phyloP scores from a whole-genome alignment of 2,113 vertebrate species.

The Lepus europaeus region DNA sequence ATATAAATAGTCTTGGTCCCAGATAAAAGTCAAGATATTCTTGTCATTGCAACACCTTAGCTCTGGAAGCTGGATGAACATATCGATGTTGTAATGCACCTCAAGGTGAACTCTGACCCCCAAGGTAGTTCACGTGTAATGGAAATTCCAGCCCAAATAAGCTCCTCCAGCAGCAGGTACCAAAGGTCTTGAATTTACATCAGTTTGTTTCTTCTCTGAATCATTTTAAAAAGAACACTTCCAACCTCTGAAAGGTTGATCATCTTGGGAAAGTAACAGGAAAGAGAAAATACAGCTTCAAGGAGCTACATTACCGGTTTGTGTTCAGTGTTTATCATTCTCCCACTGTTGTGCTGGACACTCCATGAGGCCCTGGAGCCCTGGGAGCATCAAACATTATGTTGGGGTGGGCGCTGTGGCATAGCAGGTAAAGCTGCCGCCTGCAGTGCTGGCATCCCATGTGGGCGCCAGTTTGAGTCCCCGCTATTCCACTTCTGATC shows the following conservation, averaged over 20 bases:
- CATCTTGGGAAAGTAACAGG: not conserved
- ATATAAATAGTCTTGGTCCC: not conserved
- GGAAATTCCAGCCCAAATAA: not conserved
- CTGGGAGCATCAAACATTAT: not conserved
- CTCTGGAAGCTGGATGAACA: not conserved
- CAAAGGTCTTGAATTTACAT: not conserved
- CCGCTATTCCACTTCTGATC: too few species aligned
- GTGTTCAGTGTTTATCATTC: not conserved
- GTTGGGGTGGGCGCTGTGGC: too few species aligned
- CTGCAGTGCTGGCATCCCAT: too few species aligned
- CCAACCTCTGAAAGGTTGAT: not conserved
- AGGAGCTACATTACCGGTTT: not conserved
- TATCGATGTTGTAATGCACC: rapidly evolving
- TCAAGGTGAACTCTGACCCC: not conserved
- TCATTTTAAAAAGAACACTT: not conserved
- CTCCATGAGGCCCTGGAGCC: not conserved
- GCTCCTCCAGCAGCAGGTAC: not conserved
- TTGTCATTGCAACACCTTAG: not conserved
- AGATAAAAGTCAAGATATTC: not conserved
- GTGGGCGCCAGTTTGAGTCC: too few species aligned
- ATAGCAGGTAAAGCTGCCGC: too few species aligned
- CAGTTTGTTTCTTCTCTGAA: not conserved
- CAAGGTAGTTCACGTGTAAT: too few species aligned
- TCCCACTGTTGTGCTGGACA: not conserved
- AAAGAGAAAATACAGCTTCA: not conserved